phyloP scores from a whole-genome alignment of 2,113 vertebrate species.

The Sander vitreus region DNA sequence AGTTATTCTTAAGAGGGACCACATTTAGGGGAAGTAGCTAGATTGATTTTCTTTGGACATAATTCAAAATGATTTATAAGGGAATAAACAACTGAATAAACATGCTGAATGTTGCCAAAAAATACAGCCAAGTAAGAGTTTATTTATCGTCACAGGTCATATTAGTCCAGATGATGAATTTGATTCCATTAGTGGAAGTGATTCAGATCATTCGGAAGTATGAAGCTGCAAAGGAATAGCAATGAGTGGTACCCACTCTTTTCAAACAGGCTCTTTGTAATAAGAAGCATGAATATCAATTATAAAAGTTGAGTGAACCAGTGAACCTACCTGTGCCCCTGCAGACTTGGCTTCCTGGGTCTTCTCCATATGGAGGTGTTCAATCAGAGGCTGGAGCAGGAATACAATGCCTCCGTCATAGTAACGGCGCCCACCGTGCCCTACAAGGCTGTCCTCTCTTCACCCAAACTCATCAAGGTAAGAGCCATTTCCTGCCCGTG shows the following conservation, averaged over 20 bases:
- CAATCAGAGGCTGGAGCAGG: constrained; percentile 97
- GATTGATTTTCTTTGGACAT: not conserved
- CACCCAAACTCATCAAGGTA: constrained; percentile 95
- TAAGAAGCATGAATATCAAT: constrained; percentile 40
- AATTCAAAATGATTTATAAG: not conserved
- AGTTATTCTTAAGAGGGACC: not conserved
- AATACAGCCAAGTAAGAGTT: constrained; percentile 6
- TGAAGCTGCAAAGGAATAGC: not conserved
- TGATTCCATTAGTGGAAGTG: not conserved
- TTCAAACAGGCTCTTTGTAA: constrained; percentile 49
- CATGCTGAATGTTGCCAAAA: constrained; percentile 4
- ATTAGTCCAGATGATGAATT: constrained; percentile 34
- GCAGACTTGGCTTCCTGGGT: constrained; percentile 95
- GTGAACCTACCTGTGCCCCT: constrained; percentile 22
- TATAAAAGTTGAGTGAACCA: constrained; percentile 8
- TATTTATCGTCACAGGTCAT: constrained; percentile 17
- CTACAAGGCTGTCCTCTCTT: constrained; percentile 93
- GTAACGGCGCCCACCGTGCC: constrained; percentile 95
- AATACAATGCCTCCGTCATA: constrained; percentile 95
- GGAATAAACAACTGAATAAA: not conserved
- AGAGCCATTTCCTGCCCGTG: constrained; percentile 27
- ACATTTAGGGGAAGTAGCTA: too few species aligned
- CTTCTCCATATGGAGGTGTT: constrained; percentile 99
- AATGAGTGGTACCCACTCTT: constrained; percentile 4
- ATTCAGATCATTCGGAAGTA: constrained; percentile 18